Base-by-base conservation (phyloP, 2,888 invertebrate species). In the Erebia ligea region DNA sequence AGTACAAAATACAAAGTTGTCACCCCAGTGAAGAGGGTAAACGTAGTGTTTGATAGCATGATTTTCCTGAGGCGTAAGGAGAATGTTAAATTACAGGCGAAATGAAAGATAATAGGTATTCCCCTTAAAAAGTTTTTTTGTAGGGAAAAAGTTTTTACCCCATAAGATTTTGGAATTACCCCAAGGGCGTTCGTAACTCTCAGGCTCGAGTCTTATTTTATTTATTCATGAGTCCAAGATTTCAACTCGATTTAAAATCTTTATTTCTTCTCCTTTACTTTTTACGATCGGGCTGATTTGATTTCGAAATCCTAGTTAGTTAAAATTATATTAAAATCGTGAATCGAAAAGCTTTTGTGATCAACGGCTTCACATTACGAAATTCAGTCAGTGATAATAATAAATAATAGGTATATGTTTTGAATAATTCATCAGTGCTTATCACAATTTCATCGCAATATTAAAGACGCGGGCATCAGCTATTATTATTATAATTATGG, bases 81-180 rank as follows among this genome's bases (percentile, higher is more conserved):
- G 90, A 92, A 91, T 92, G 92, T 91, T 91, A 92, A 92, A 92
- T 92, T 92, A 90, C 91, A 84, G 83, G 84, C 83, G 91, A 92
- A 92, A 93, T 92, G 91, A 92, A 92, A 92, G 92, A 92, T 92
- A 93, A 92, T 92, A 89, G 92, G 84, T 82, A 84, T 82, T 86
- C 86, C 85, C 87, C 87, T 87, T 86, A 86, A 84, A 85, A 81
- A 84, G 87, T 90, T 83, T 87, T 86, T 87, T 78, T 80, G 77
- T 77, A 79, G 76, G 87, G 86, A 86, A 88, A 89, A 91, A 90
- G 82, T 89, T 90, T 82, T 81, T 84, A 84, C 86, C 88, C 89
- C 88, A 82, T 86, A 91, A 90, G 91, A 89, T 91, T 91, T 88
- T 84, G 84, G 86, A 86, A 87, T 85, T 81, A 81, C 85, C 87